Evolutionary conservation across 2,113 vertebrate species (phyloP).

Genomic region (Psittacara wagleri): DNA sequence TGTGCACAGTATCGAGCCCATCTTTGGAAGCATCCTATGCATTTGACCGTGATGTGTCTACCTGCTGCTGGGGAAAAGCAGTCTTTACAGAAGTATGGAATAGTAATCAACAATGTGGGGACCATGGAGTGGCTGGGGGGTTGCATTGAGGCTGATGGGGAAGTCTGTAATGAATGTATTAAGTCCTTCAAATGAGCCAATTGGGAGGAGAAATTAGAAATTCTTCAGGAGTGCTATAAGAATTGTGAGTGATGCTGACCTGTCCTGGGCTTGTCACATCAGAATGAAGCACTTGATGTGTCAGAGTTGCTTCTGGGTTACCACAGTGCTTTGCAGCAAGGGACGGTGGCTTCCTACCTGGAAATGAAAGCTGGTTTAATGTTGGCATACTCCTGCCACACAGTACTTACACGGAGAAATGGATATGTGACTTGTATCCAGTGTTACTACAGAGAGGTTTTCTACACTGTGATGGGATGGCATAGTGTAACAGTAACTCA

Average conservation of each 20-base stretch:
- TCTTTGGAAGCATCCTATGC: neutral
- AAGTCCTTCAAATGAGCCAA: neutral
- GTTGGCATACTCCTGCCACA: neutral
- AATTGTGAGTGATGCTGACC: neutral
- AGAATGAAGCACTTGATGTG: neutral
- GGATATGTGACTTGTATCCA: neutral
- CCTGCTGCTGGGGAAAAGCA: neutral
- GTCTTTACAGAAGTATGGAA: neutral
- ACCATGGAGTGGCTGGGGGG: rapidly evolving
- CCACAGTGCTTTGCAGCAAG: neutral
- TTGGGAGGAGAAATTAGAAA: neutral
- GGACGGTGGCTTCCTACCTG: neutral
- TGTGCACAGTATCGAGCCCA: neutral
- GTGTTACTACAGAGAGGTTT: neutral
- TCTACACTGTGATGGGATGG: neutral
- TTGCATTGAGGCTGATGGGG: neutral
- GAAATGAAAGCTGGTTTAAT: neutral
- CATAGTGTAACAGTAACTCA: slow-evolving; percentile 23
- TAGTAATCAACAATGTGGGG: neutral
- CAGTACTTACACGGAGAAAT: neutral
- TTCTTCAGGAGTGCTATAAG: neutral
- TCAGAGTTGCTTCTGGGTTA: neutral
- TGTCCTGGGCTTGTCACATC: neutral
- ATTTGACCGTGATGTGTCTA: neutral
- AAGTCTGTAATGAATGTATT: neutral